Evolutionary conservation across 2,888 invertebrate genomes (phyloP), one percentile per base, ranked within the genome.

Genomic region (Eurytoma adleriae): DNA sequence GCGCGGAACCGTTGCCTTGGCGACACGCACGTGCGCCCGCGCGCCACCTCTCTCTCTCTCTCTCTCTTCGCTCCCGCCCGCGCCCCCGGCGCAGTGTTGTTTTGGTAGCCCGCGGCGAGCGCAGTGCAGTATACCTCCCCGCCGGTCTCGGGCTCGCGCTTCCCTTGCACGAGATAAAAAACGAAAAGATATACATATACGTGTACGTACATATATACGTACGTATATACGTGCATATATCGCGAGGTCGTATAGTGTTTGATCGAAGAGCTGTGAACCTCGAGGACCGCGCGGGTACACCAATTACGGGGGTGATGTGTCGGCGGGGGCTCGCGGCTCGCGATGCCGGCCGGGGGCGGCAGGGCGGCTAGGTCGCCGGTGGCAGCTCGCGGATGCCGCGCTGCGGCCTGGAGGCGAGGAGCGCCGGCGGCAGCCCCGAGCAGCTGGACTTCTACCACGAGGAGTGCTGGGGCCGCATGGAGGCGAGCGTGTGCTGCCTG

Each of bases 1-100:
- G 89, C 90, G 89, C 88, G 89, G 89, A 89, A 90, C 90, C 89
- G 90, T 90, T 89, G 90, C 89, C 90, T 88, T 88, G 89, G 87
- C 89, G 88, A 88, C 88, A 90, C 88, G 20, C 52, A 61, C 57
- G 68, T 85, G 85, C 84, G 85, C 84, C 85, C 54, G 61, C 76
- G 74, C 70, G 74, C 40, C 40, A 59, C 59, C 69, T 18, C 78
- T 52, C 52, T 72, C 64, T 64, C 76, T 70, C 40, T 56, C 66
- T 73, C 72, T 81, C 71, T 48, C 84, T 7, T 82, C 81, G 83
- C 66, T 68, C 72, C 40, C 57, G 73, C 50, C 72, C 67, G 48
- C 64, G 40, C 14, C 52, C 13, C 64, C n/a, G 18, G 52, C 16
- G n/a, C 67, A 40, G 40, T 40, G 40, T 40, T 40, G 40, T 40